These are phyloP conservation scores for Neoaliturus tenellus DNA, from an alignment of 2,888 invertebrate genomes.

Conservation along the genomic window DNA sequence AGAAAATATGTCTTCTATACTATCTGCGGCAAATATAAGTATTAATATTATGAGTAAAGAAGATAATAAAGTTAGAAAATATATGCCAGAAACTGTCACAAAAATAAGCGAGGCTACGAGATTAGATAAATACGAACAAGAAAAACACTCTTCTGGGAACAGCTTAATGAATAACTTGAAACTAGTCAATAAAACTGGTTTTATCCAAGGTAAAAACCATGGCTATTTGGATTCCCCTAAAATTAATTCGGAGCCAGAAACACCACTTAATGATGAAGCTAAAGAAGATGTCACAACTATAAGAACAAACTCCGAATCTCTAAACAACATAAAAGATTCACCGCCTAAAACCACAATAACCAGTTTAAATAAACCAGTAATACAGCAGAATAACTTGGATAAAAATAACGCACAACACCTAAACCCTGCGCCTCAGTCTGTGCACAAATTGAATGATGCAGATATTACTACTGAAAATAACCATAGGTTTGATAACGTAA, in stretches of 20 bases:
- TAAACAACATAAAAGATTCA: neutral
- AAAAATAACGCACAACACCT: neutral
- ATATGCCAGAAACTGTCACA: neutral
- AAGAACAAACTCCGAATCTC: neutral
- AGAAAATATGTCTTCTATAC: slow-evolving; percentile 45
- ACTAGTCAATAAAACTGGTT: neutral
- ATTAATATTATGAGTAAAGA: slow-evolving; percentile 44
- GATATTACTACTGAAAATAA: neutral
- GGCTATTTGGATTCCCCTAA: neutral
- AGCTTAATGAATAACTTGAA: neutral
- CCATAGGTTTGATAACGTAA: neutral
- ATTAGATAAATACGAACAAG: slow-evolving; percentile 11
- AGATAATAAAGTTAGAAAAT: neutral
- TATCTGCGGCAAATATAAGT: slow-evolving; percentile 47
- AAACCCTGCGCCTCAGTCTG: neutral
- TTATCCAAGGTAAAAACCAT: neutral
- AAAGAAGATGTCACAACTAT: neutral
- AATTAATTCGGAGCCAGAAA: neutral
- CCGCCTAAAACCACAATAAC: neutral
- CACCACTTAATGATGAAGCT: neutral
- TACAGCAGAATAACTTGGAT: neutral
- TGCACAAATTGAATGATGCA: neutral
- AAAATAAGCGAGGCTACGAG: neutral
- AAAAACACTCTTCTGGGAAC: neutral
- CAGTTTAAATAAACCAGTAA: neutral